Evolutionary conservation across 2,888 invertebrate species (phyloP).

Genomic region (Cyaniris semiargus): DNA sequence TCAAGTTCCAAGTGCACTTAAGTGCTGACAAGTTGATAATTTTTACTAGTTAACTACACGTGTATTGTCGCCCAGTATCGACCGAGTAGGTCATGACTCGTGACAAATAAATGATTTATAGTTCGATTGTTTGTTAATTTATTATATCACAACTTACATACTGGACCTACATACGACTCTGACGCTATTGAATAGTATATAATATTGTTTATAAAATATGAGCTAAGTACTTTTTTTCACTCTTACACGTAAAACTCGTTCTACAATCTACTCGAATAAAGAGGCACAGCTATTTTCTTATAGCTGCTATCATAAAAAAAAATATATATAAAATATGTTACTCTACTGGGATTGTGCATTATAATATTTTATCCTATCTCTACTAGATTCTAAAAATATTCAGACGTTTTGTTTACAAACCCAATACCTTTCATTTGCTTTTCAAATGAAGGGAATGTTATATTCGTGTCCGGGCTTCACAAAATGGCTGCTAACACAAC

Average conservation of each 20-base stretch:
- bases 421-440: slow-evolving; percentile 4
- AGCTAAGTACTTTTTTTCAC: not conserved
- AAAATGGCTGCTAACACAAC: slow-evolving; percentile 26
- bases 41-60: not conserved
- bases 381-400: not conserved
- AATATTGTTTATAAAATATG: not conserved
- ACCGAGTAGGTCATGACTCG: slow-evolving; percentile 2
- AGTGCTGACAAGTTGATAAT: not conserved
- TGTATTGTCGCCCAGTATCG: not conserved
- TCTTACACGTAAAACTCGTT: not conserved
- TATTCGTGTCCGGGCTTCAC: slow-evolving; percentile 7
- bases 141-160: not conserved
- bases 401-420: not conserved
- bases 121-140: slow-evolving; percentile 8
- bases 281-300: not conserved
- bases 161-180: slow-evolving; percentile 5
- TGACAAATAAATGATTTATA: slow-evolving; percentile 6
- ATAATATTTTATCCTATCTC: not conserved
- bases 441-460: slow-evolving; percentile 18
- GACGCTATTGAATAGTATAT: not conserved
- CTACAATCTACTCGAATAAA: too few species aligned
- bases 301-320: not conserved
- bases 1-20: not conserved
- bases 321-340: too few species aligned
- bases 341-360: too few species aligned